A percentile compares a stretch with the other conserved stretches of the same genome.
These are phyloP conservation scores for Mesochorus sp. DNA, from an alignment of 2,888 invertebrate genomes.

Conservation along the genomic window DNA sequence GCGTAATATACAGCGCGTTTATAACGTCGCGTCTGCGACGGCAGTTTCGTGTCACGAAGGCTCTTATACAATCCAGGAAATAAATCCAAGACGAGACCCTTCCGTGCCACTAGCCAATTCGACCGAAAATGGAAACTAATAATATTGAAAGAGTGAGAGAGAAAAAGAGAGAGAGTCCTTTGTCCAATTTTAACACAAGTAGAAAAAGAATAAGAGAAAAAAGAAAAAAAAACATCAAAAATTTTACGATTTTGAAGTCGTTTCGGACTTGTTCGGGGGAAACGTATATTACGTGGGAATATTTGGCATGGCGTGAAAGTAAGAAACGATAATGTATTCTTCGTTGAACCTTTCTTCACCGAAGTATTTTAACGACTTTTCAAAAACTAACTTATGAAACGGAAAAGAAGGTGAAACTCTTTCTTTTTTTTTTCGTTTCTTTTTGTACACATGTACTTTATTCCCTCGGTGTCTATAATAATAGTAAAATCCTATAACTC, in stretches of 20 bases:
- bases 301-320: slow-evolving; percentile 7
- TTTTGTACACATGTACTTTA: slow-evolving; percentile 8
- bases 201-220: background rate
- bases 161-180: background rate
- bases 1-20: slow-evolving; percentile 8
- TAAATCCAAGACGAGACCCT: slow-evolving; percentile 42
- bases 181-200: slow-evolving; percentile 11
- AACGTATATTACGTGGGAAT: slow-evolving; percentile 4
- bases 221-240: background rate
- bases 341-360: slow-evolving; percentile 18
- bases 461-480: slow-evolving; percentile 27
- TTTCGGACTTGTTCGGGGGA: background rate
- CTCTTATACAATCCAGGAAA: slow-evolving; percentile 49
- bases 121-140: slow-evolving; percentile 25
- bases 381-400: slow-evolving; percentile 29
- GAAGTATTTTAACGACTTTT: slow-evolving; percentile 47
- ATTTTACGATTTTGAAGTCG: slow-evolving; percentile 3
- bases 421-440: background rate
- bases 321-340: slow-evolving; percentile 37
- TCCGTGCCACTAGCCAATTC: slow-evolving; percentile 51
- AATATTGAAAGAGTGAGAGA: slow-evolving; percentile 22
- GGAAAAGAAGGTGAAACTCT: slow-evolving; percentile 1
- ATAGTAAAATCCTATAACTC: slow-evolving; percentile 22
- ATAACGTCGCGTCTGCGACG: slow-evolving; percentile 47
- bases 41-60: slow-evolving; percentile 57